Conservation (phyloP, 2,113 vertebrate genomes). For the Sylvietta virens region DNA sequence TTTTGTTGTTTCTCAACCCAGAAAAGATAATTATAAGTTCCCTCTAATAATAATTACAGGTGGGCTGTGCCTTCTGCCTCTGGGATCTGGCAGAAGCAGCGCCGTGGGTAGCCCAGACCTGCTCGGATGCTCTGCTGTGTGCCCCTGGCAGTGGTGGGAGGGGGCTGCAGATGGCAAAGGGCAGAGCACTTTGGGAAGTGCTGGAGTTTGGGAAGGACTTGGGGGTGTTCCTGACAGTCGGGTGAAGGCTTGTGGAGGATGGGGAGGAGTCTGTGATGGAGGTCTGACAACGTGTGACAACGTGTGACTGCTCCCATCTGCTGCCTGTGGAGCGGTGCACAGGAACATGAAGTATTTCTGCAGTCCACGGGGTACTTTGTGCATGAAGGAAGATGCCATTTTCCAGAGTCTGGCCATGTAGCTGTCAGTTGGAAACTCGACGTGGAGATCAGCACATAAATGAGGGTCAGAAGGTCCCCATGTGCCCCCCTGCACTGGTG, state of each 20-base stretch:
- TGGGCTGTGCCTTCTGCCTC: not conserved
- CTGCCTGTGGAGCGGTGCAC: accelerated
- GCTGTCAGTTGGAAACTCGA: not conserved
- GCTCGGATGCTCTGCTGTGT: not conserved
- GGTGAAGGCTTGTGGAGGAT: not conserved
- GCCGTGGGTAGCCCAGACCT: not conserved
- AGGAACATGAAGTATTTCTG: not conserved
- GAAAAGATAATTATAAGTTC: not conserved
- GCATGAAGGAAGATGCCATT: not conserved
- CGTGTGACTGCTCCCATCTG: not conserved
- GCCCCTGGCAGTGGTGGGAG: not conserved
- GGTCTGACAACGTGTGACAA: not conserved
- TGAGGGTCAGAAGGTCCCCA: not conserved
- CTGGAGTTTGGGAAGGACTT: not conserved
- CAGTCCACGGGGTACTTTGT: not conserved
- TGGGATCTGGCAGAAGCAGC: not conserved
- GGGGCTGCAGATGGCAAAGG: not conserved
- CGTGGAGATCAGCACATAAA: not conserved
- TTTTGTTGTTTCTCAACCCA: not conserved
- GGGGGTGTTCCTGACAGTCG: not conserved
- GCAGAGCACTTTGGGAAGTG: not conserved
- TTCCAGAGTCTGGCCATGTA: not conserved
- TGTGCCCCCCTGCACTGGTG: not conserved
- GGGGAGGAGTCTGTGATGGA: not conserved
- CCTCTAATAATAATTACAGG: not conserved